phyloP scores from a whole-genome alignment of 2,113 vertebrate species.

The Coturnix japonica region DNA sequence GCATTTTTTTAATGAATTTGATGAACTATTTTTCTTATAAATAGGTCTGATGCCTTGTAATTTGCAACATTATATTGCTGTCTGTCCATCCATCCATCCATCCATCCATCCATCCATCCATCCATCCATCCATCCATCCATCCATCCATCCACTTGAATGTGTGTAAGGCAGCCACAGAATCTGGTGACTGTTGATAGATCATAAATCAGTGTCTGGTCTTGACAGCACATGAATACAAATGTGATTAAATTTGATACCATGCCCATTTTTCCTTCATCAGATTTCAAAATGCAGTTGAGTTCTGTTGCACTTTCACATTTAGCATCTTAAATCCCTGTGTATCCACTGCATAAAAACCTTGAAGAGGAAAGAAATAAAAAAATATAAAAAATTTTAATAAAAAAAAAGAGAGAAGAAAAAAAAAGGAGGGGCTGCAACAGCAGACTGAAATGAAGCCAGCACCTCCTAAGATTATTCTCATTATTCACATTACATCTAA shows the following conservation, averaged over 20 bases:
- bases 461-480: background rate
- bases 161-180: constrained; percentile 65
- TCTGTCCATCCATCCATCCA: constrained; percentile 57
- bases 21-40: constrained; percentile 52
- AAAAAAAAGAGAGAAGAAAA: too few relatives aligned
- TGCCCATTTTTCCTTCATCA: constrained; percentile 68
- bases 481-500: constrained; percentile 37
- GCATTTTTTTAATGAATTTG: constrained; percentile 21
- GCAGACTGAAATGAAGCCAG: too few relatives aligned
- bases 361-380: background rate
- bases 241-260: constrained; percentile 71
- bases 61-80: constrained; percentile 69
- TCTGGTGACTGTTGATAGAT: constrained; percentile 72
- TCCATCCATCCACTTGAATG: constrained; percentile 34
- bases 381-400: background rate
- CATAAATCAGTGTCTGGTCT: constrained; percentile 73
- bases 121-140: constrained; percentile 33
- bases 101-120: constrained; percentile 20
- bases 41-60: constrained; percentile 36
- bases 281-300: constrained; percentile 47
- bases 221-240: constrained; percentile 75
- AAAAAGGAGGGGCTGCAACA: too few relatives aligned
- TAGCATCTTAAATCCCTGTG: constrained; percentile 26
- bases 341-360: background rate
- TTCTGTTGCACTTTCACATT: constrained; percentile 38